A percentile compares a stretch with the other conserved stretches of the same genome.
phyloP scores from a whole-genome alignment of 1,140 invertebrate genomes.

The Drosophila truncata region DNA sequence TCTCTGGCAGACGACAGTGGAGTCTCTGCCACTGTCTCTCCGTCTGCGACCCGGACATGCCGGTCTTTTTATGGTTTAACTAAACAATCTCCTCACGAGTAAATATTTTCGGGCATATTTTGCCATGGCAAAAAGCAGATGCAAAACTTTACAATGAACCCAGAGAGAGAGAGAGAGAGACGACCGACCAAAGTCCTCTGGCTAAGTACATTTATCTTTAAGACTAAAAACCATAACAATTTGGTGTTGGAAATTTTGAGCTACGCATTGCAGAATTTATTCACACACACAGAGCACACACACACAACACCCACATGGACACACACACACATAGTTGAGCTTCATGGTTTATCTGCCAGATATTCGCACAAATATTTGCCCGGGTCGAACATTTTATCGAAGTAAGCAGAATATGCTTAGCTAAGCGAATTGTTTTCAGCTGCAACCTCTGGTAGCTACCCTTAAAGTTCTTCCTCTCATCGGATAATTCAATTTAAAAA shows the following conservation, averaged over 20 bases:
- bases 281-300: constrained; percentile 22
- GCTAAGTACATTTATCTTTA: constrained; percentile 58
- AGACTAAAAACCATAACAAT: constrained; percentile 73
- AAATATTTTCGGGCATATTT: constrained; percentile 79
- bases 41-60: constrained; percentile 37
- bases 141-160: constrained; percentile 25
- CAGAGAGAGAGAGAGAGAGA: constrained; percentile 2
- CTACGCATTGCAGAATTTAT: constrained; percentile 75
- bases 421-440: constrained; percentile 28
- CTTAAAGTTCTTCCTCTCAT: constrained; percentile 4
- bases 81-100: constrained; percentile 78
- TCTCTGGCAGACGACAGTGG: constrained; percentile 48
- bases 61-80: constrained; percentile 80
- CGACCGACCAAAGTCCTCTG: constrained; percentile 20
- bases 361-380: constrained; percentile 74
- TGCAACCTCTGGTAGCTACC: not conserved
- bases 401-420: constrained; percentile 61
- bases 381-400: constrained; percentile 59
- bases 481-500: constrained; percentile 28
- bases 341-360: constrained; percentile 56
- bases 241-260: constrained; percentile 77
- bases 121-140: constrained; percentile 42
- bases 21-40: not conserved
- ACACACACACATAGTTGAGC: constrained; percentile 33
- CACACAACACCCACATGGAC: constrained; percentile 28